phyloP scores from a whole-genome alignment of 1,140 invertebrate species.

The Cepaea nemoralis region DNA sequence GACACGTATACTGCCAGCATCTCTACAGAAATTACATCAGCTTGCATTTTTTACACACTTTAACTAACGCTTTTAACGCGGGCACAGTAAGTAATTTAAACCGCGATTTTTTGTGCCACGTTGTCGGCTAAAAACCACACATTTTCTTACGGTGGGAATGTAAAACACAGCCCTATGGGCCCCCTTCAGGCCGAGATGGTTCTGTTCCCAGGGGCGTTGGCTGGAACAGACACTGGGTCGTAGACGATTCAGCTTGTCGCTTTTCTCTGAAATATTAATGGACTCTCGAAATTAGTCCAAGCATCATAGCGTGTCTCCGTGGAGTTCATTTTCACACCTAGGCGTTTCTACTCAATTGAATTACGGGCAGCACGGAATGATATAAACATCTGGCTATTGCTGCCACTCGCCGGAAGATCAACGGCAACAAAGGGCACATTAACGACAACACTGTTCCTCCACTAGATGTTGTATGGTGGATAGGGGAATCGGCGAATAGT shows the following conservation, averaged over 20 bases:
- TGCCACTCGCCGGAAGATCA: no score
- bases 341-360: constrained; percentile 2
- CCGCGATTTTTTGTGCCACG: constrained; percentile 8
- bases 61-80: neutral
- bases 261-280: constrained; percentile 21
- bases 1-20: no score
- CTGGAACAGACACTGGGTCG: neutral
- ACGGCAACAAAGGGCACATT: no score
- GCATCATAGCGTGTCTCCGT: neutral
- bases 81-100: neutral
- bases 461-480: no score
- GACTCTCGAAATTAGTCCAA: constrained; percentile 16
- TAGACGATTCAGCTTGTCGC: constrained; percentile 20
- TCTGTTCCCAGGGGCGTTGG: neutral
- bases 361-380: constrained; percentile 21
- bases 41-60: neutral
- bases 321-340: constrained; percentile 25
- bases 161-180: neutral
- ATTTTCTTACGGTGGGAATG: neutral
- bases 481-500: no score
- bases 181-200: neutral
- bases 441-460: no score
- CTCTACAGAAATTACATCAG: no score
- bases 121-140: neutral
- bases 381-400: neutral